Percentiles rank a stretch among this genome's conserved stretches.
These are phyloP conservation scores for Euura lappo DNA, from an alignment of 1,140 invertebrate species.

Conservation along the genomic window DNA sequence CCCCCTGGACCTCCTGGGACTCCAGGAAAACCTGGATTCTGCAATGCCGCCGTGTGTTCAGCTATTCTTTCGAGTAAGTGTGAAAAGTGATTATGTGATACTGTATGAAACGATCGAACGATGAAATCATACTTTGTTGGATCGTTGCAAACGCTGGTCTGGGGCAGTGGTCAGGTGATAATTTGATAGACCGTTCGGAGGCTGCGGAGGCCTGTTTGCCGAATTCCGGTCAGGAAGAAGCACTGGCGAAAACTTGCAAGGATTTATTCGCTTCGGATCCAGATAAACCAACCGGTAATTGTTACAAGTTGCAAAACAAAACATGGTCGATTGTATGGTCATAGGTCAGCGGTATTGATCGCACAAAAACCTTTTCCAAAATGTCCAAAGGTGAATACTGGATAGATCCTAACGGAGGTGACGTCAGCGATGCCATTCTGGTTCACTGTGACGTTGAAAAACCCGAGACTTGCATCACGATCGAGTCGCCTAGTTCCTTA, in stretches of 20 bases:
- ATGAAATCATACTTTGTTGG: too few relatives aligned
- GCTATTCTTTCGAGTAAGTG: conserved; percentile 69
- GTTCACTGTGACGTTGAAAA: conserved; percentile 76
- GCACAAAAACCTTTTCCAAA: too few relatives aligned
- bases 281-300: conserved; percentile 71
- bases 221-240: conserved; percentile 78
- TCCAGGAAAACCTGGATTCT: conserved; percentile 64
- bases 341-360: not conserved
- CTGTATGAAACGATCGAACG: not conserved
- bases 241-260: conserved; percentile 83
- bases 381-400: conserved; percentile 76
- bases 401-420: conserved; percentile 88
- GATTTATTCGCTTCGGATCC: conserved; percentile 81
- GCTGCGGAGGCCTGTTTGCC: conserved; percentile 73
- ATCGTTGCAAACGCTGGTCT: not conserved
- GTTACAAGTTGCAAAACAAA: not conserved
- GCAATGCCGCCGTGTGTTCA: conserved; percentile 63
- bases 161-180: conserved; percentile 63
- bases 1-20: conserved; percentile 76
- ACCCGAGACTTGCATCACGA: conserved; percentile 75
- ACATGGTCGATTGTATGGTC: not conserved
- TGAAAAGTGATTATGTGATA: not conserved
- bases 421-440: conserved; percentile 79
- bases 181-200: conserved; percentile 75
- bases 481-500: conserved; percentile 70